Evolutionary conservation across 2,888 invertebrate genomes (phyloP).

Genomic region (Nineta flava): DNA sequence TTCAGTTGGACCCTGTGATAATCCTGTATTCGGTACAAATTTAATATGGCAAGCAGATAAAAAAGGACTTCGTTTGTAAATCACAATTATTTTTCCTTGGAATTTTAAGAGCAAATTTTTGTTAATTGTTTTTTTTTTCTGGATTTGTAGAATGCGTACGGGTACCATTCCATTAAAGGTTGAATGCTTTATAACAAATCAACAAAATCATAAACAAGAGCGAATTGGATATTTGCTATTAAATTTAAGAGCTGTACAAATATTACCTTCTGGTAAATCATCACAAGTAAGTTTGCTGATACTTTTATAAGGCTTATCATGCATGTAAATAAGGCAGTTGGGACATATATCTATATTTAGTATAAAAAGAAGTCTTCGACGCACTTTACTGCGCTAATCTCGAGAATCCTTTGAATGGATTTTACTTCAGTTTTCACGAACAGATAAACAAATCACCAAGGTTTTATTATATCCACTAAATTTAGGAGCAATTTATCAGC

Average conservation of each 20-base stretch:
- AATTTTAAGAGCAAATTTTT: conserved; percentile 1
- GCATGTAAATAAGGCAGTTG: no score
- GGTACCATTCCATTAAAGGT: conserved; percentile 59
- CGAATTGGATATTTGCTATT: conserved; percentile 53
- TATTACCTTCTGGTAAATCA: conserved; percentile 36
- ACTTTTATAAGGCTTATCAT: no score
- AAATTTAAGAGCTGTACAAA: conserved; percentile 51
- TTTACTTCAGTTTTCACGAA: no score
- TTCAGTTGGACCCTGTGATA: conserved; percentile 36
- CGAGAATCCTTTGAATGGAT: no score
- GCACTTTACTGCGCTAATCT: no score
- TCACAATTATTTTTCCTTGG: conserved; percentile 1
- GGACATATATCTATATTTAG: no score
- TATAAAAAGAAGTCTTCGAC: no score
- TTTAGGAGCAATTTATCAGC: no score
- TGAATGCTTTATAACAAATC: conserved; percentile 42
- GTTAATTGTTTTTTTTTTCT: conserved; percentile 1
- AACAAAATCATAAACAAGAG: conserved; percentile 37
- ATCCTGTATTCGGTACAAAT: conserved; percentile 52
- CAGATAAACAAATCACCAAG: no score
- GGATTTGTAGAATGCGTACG: conserved; percentile 42
- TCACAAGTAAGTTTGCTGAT: conserved; percentile 8
- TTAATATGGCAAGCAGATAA: conserved; percentile 67
- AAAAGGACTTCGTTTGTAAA: conserved; percentile 46
- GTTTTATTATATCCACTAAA: no score